Base-by-base conservation (phyloP, 1,140 invertebrate species). In the Apocrypta bakeri region DNA sequence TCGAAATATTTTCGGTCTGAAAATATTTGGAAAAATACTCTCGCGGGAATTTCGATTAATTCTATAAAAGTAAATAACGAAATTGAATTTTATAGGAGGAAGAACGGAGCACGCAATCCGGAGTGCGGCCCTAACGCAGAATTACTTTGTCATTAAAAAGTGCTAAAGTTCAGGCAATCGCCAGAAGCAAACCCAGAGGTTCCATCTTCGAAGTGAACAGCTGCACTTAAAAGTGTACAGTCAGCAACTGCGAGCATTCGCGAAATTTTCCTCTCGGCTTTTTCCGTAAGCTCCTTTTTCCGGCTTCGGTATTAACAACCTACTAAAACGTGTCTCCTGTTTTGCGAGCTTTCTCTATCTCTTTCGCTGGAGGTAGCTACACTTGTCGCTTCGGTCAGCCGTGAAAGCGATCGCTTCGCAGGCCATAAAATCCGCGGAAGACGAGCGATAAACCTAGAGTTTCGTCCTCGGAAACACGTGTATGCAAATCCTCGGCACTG, bases 401-500 rank as follows among this genome's bases (percentile, higher is more conserved):
- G 48, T 56, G 48, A 56, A 37, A 33, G 68, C 68, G 68, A 21
- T 56, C 68, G 64, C 64, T 66, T 66, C 64, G 64, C 64, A 66
- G 24, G 25, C 64, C 12, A 29, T 66, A 66, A 66, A 66, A 71
- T 31, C 68, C 31, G 68, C 48, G 48, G 0, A 8, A 33, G 21
- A 71, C 68, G 68, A 21, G 12, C 68, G 31, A 71, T 71, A 40
- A 73, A 73, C 8, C 48, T 37, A 9, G 71, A 31, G 29, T 42
- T n/a, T 42, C 37, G 37, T 14, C 37, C 71, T n/a, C 37, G 8
- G 31, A 33, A 71, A 71, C 31, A 71, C 31, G 68, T 37, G 68
- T 73, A 74, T 74, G 72, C 42, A 56, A 56, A 61, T 74, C 31
- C 68, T 29, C 25, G 25, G 8, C 40, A 2, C 21, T 17, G 48